Evolutionary conservation across 2,797 vertebrate genomes (phyloP), one percentile per base, ranked within the genome.

Genomic region (Uromys caudimaculatus): DNA sequence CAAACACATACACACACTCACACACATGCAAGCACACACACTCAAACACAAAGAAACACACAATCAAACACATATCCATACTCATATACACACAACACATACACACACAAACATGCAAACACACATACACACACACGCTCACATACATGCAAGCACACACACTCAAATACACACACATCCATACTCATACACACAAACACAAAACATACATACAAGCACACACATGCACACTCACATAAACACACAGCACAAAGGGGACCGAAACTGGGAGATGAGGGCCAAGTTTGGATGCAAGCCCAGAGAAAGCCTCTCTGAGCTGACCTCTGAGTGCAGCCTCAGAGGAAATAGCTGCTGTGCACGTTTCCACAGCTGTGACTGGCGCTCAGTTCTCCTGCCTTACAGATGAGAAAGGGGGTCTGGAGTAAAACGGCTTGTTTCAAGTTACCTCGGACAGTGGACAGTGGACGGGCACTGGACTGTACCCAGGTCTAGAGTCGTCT

Each of bases 391-490:
- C 35, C 6, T 21, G 16, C 78, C 87, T 82, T 41, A 85, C 11
- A 62, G 77, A 85, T 21, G 38, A 77, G 76, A 91, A 90, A 79
- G 54, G 23, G 58, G 89, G 58, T 54, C 92, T 69, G 6, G 13
- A n/a, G 58, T 5, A 41, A 89, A 78, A 47, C 0, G 23, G 47
- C 44, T 52, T 52, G 38, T 35, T 83, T 38, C 35, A 56, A 54
- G 73, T 87, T 69, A 35, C 71, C 67, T 3, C 58, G 50, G n/a
- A 58, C n/a, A 69, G 73, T 35, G 14, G 54, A n/a, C 11, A 6
- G 0, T 0, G 27, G 58, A 17, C 0, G 10, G 13, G 35, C 16
- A 23, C 4, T 29, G 17, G 67, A 29, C 87, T 0, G 21, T n/a
- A 52, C 8, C 32, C 7, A 41, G 58, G 29, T 4, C 56, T 6